Conservation (phyloP, 2,888 invertebrate species). For the Julus scanicus region DNA sequence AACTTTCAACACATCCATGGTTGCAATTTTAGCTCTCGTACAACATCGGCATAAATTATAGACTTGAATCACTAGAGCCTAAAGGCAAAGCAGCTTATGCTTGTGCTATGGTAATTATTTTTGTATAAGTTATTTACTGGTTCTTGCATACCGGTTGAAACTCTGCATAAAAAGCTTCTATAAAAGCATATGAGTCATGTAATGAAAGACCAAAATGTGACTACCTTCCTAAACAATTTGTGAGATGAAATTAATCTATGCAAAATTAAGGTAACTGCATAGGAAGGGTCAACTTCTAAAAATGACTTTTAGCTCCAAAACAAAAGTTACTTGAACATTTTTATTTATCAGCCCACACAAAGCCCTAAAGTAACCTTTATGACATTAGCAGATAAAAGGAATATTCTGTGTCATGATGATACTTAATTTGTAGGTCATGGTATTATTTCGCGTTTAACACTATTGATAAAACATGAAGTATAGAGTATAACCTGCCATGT, state of each 20-base stretch:
- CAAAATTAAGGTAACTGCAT: neutral
- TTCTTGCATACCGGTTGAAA: neutral
- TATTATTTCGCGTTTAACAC: neutral
- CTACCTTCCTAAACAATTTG: neutral
- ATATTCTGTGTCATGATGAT: neutral
- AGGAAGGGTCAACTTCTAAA: neutral
- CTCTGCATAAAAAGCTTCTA: neutral
- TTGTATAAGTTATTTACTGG: neutral
- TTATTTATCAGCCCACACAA: neutral
- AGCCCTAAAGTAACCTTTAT: neutral
- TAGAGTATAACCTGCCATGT: neutral
- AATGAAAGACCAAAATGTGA: neutral
- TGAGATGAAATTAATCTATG: neutral
- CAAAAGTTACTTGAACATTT: neutral
- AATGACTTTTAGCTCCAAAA: neutral
- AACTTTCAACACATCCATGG: conserved; percentile 1
- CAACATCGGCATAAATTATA: neutral
- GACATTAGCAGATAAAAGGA: neutral
- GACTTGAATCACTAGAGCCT: neutral
- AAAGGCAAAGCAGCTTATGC: neutral
- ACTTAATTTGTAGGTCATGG: neutral
- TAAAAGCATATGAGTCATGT: neutral
- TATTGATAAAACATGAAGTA: neutral
- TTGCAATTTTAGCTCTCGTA: neutral
- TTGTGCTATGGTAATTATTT: neutral